These are phyloP conservation scores for Dromiciops gliroides DNA, from an alignment of 2,113 vertebrate genomes.

Conservation along the genomic window DNA sequence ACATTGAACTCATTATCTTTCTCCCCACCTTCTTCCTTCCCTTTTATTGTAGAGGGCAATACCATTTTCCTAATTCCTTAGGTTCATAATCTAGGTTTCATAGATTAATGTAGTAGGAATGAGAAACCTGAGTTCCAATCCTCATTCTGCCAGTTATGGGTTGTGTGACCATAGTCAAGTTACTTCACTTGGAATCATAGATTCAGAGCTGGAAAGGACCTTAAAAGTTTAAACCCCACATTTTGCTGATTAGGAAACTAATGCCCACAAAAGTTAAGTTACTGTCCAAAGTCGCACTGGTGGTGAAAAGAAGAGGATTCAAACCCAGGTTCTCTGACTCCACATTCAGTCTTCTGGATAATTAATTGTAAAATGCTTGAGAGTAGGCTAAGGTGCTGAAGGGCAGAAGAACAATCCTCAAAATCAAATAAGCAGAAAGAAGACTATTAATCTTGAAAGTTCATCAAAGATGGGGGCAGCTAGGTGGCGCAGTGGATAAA, in stretches of 20 bases:
- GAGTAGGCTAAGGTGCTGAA: not conserved
- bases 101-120: not conserved
- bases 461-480: too few species aligned
- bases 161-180: not conserved
- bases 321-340: not conserved
- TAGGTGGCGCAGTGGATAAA: too few species aligned
- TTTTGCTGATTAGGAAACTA: not conserved
- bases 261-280: not conserved
- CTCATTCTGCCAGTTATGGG: not conserved
- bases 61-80: not conserved
- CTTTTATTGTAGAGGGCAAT: not conserved
- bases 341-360: not conserved
- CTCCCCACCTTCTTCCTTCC: not conserved
- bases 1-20: not conserved
- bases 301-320: not conserved
- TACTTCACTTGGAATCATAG: not conserved
- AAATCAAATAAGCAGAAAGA: not conserved
- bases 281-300: not conserved
- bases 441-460: not conserved
- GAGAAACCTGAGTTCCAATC: not conserved
- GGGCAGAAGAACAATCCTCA: not conserved
- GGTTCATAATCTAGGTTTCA: not conserved
- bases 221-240: not conserved
- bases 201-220: not conserved
- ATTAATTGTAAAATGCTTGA: not conserved